These are phyloP conservation scores for Deroplatys truncata DNA, from an alignment of 2,888 invertebrate species.

Conservation along the genomic window DNA sequence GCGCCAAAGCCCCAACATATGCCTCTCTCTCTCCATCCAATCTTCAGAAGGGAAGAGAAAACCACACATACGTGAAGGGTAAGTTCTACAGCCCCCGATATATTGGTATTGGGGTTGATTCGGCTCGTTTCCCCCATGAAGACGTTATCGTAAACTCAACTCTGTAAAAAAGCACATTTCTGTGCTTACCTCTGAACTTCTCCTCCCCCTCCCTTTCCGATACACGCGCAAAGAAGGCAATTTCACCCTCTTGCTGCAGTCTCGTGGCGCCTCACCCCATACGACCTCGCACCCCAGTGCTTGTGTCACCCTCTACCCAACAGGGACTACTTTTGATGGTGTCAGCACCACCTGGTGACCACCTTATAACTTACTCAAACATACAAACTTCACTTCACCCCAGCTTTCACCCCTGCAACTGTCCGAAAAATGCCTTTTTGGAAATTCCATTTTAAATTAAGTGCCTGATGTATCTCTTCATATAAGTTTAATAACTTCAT, in stretches of 20 bases:
- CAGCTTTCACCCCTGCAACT: not conserved
- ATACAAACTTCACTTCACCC: not conserved
- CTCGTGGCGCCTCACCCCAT: not conserved
- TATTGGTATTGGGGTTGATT: slow-evolving; percentile 22
- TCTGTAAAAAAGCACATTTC: slow-evolving; percentile 11
- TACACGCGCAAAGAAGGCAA: slow-evolving; percentile 16
- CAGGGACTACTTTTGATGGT: slow-evolving; percentile 18
- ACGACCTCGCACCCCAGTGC: not conserved
- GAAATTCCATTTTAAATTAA: not conserved
- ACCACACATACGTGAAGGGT: slow-evolving; percentile 10
- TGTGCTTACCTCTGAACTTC: slow-evolving; percentile 15
- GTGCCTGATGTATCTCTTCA: not conserved
- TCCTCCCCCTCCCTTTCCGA: not conserved
- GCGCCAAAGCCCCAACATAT: not conserved
- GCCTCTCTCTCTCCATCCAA: not conserved
- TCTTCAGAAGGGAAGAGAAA: not conserved
- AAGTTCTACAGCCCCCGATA: slow-evolving; percentile 22
- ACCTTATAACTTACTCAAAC: slow-evolving; percentile 22
- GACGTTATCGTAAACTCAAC: slow-evolving; percentile 22
- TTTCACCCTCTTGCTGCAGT: not conserved
- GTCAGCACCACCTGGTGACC: slow-evolving; percentile 24
- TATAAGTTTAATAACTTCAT: not conserved
- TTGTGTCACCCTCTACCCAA: not conserved
- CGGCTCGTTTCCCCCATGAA: slow-evolving; percentile 19
- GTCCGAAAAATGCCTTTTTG: not conserved